Percentiles rank a stretch among this genome's conserved stretches.
These are phyloP conservation scores for Sardina pilchardus DNA, from an alignment of 2,113 vertebrate species.

Conservation along the genomic window DNA sequence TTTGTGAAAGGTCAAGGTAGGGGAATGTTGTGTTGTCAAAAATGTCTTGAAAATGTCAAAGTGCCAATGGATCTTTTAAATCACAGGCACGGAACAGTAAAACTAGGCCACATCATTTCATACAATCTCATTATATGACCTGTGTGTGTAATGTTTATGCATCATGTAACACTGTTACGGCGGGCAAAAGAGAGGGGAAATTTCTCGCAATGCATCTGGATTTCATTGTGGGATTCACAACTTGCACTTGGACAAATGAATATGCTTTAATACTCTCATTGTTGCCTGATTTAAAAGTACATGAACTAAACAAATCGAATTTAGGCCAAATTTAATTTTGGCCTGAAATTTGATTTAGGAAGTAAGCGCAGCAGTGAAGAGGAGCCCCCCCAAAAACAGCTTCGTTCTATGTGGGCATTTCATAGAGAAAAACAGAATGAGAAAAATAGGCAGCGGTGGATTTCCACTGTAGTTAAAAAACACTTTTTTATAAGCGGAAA, in stretches of 20 bases:
- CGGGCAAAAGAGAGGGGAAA: not conserved
- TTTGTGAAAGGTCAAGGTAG: conserved; percentile 79
- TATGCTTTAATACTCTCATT: conserved; percentile 6
- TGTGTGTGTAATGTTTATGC: not conserved
- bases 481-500: conserved; percentile 64
- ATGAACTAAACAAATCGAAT: conserved; percentile 47
- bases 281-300: conserved; percentile 24
- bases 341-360: conserved; percentile 42
- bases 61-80: conserved; percentile 65
- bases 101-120: conserved; percentile 51
- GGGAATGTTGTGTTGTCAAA: conserved; percentile 71
- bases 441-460: conserved; percentile 29
- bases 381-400: not conserved
- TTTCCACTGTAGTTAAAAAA: conserved; percentile 41
- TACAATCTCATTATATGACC: conserved; percentile 57
- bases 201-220: not conserved
- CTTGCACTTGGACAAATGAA: conserved; percentile 24
- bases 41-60: conserved; percentile 74
- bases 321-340: conserved; percentile 46
- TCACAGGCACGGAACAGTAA: conserved; percentile 29
- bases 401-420: not conserved
- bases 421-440: not conserved
- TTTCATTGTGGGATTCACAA: conserved; percentile 2
- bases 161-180: not conserved
- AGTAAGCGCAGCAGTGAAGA: conserved; percentile 17